Evolutionary conservation across 2,888 invertebrate genomes (phyloP), one percentile per base, ranked within the genome.

Genomic region (Phasia obesa): DNA sequence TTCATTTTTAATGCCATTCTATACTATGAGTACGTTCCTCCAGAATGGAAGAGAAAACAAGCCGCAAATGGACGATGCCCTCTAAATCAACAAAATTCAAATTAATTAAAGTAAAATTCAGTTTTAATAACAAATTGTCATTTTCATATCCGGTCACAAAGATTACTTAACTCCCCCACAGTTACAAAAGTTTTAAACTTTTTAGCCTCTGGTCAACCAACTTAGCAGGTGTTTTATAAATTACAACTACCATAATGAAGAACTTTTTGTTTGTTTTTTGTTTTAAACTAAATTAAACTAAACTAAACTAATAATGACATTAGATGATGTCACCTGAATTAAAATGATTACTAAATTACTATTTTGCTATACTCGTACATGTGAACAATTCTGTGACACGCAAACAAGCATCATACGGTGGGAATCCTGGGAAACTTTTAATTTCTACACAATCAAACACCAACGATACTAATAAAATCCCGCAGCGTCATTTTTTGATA

Each of bases 181-280:
- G 47, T 47, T 62, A 55, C 62, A 57, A 71, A 88, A 87, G 87
- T 89, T 88, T 60, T 27, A 86, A 89, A 89, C 88, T 89, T 89
- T 88, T 88, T 85, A 88, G 88, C 89, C 88, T 89, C 87, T 88
- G 88, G 88, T 86, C 87, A 88, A 86, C 71, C 78, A 81, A 85
- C 86, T 87, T 85, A 80, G 88, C 89, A 89, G 89, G 88, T 89
- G 89, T 60, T 80, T 55, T 53, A n/a, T 44, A 5, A 19, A 5
- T 35, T 53, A 38, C 15, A 65, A 17, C 15, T 35, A 51, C 60
- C 13, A 1, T 86, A 64, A 42, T 64, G 53, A 47, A 53, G 59
- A 70, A 65, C 64, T 13, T 42, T 42, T 3, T 42, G 74, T 62
- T 35, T 35, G 35, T 35, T 11, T 21, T 21, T 17, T 49, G n/a